Evolutionary conservation across 2,888 invertebrate species (phyloP), one percentile per base, ranked within the genome.

Genomic region (Magallana nippona): DNA sequence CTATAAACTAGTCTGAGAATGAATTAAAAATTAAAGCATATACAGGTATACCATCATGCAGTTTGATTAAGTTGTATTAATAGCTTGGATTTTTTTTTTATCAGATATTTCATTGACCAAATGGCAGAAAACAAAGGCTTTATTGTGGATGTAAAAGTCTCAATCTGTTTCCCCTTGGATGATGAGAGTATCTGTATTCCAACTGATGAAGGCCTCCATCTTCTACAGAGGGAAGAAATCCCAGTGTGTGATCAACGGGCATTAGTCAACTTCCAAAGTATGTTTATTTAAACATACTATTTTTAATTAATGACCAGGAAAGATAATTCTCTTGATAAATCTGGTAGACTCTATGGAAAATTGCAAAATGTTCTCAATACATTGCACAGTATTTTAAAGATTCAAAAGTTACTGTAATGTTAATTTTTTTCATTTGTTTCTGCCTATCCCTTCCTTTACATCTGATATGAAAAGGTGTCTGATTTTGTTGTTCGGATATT

Each of bases 91-190:
- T 27, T 27, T 44, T 44, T 8, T 44, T 44, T 63, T 56, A 32
- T 19, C 56, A 84, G 84, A 56, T 85, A 85, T 44, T 55, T n/a
- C 19, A 60, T 83, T 32, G 85, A 80, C 55, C 71, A 81, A 44
- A 81, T 83, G 79, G 15, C 44, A 10, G 81, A 80, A 27, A 83
- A 80, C 55, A 63, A 79, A 19, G 82, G 82, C 2, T 83, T 83
- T n/a, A 60, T 85, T 13, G 81, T 85, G 22, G 85, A 85, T 78
- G 78, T 82, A 10, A 60, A 80, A 27, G 55, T 85, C 13, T 78
- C 60, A 0, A 85, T 85, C 27, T 85, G 85, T 81, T 80, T 85
- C 56, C 82, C 83, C 55, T 27, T 85, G 58, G 81, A 83, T 62
- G 62, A 79, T 11, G 27, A 85, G n/a, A 19, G 2, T 0, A 78